Conservation (phyloP, 2,888 invertebrate species). For the Drosophila parthenogenetica region DNA sequence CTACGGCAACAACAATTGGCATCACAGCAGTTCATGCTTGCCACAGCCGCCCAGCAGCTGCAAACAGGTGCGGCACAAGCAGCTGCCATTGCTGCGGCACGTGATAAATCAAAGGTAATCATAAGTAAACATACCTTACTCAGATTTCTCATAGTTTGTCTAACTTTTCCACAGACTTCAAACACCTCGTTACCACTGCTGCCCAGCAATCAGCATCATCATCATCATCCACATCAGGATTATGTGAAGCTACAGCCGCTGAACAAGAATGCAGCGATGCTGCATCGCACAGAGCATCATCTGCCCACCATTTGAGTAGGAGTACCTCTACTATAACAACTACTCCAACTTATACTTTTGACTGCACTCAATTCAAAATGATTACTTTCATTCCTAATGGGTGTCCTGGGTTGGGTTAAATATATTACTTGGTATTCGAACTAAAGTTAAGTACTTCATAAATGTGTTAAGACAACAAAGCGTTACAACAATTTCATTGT, state of each 20-base stretch:
- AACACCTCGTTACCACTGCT: conserved; percentile 85
- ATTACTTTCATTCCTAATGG: conserved; percentile 14
- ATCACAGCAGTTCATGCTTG: conserved; percentile 79
- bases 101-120: conserved; percentile 88
- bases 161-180: conserved; percentile 77
- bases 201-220: conserved; percentile 83
- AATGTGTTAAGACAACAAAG: conserved; percentile 16
- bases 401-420: conserved; percentile 12
- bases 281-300: conserved; percentile 84
- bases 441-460: conserved; percentile 18
- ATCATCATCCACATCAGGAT: conserved; percentile 77
- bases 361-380: conserved; percentile 27
- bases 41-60: conserved; percentile 72
- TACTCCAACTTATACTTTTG: not conserved
- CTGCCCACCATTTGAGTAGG: conserved; percentile 84
- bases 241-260: conserved; percentile 82
- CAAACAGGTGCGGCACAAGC: conserved; percentile 74
- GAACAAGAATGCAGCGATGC: conserved; percentile 80
- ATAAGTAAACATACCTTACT: not conserved
- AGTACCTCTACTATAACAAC: not conserved
- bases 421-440: conserved; percentile 13
- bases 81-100: conserved; percentile 74
- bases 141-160: not conserved
- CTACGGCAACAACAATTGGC: conserved; percentile 79
- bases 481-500: conserved; percentile 38